Percentiles rank a stretch among this genome's conserved stretches.
Evolutionary conservation across 2,888 invertebrate species (phyloP).

Genomic region (Glomeris marginata): DNA sequence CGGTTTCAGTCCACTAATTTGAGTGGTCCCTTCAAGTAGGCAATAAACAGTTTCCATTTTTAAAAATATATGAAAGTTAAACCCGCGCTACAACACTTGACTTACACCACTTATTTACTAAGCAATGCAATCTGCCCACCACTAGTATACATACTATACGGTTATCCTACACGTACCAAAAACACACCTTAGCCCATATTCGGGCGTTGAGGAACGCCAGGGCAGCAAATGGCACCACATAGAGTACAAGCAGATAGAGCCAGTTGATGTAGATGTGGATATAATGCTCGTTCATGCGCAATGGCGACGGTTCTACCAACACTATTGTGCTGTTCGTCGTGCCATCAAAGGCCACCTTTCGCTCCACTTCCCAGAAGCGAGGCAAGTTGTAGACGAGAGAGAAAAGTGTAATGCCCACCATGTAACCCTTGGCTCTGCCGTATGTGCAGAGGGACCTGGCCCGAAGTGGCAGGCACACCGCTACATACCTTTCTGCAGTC

Average conservation of each 20-base stretch:
- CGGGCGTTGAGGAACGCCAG: conserved; percentile 78
- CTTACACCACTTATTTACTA: too few relatives aligned
- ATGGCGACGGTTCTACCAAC: conserved; percentile 40
- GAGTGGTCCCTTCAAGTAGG: too few relatives aligned
- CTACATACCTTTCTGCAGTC: conserved; percentile 73
- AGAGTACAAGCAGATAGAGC: conserved; percentile 87
- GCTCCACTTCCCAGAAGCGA: conserved; percentile 35
- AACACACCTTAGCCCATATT: conserved; percentile 55
- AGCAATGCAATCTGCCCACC: too few relatives aligned
- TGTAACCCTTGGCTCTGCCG: conserved; percentile 67
- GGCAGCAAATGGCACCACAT: conserved; percentile 76
- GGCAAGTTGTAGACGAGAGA: conserved; percentile 75
- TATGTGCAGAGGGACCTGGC: conserved; percentile 84
- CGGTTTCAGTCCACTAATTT: too few relatives aligned
- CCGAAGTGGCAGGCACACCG: conserved; percentile 49
- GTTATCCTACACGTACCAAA: conserved; percentile 32
- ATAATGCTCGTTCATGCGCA: conserved; percentile 56
- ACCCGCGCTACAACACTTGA: too few relatives aligned
- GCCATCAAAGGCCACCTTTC: conserved; percentile 18
- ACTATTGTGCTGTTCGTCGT: conserved; percentile 14
- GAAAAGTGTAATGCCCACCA: conserved; percentile 61
- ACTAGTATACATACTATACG: conserved; percentile 33
- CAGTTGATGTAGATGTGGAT: conserved; percentile 76
- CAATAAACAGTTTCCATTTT: too few relatives aligned
- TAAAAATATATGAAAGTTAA: too few relatives aligned